A percentile compares a stretch with the other conserved stretches of the same genome.
Conservation (phyloP, 2,797 vertebrate species). For the Manis javanica region DNA sequence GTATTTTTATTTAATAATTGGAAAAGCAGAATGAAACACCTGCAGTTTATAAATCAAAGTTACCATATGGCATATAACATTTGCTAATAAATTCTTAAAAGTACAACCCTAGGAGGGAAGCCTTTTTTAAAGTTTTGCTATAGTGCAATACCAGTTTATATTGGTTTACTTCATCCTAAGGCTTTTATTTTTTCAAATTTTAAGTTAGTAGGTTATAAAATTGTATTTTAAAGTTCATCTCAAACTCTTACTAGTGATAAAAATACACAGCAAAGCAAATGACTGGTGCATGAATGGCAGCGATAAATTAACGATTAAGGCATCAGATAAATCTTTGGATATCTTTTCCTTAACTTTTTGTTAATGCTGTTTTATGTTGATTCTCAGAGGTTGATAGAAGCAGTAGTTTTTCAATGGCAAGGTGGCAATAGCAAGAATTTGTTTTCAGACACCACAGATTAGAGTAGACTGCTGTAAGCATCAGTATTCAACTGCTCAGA, state of each 20-base stretch:
- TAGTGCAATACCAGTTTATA: not conserved
- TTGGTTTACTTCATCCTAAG: conserved; percentile 8
- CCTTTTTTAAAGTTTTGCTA: conserved; percentile 35
- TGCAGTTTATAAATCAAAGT: conserved; percentile 72
- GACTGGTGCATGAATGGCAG: not conserved
- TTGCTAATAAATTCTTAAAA: conserved; percentile 66
- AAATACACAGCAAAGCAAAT: conserved; percentile 32
- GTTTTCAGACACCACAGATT: not conserved
- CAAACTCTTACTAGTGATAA: not conserved
- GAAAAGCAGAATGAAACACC: conserved; percentile 52
- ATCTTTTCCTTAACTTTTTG: not conserved
- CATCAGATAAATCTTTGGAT: not conserved
- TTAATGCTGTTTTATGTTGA: not conserved
- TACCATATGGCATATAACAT: conserved; percentile 32
- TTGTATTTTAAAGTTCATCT: not conserved
- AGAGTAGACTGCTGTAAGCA: not conserved
- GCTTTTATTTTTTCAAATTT: not conserved
- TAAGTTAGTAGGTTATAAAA: conserved; percentile 58
- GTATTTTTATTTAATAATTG: conserved; percentile 69
- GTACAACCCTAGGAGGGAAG: not conserved
- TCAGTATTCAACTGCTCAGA: not conserved
- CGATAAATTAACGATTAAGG: not conserved
- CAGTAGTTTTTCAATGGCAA: not conserved
- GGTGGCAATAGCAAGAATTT: not conserved
- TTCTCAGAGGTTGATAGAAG: not conserved